Evolutionary conservation across 2,797 vertebrate genomes (phyloP), one percentile per base, ranked within the genome.

Genomic region (Coregonus ussuriensis): DNA sequence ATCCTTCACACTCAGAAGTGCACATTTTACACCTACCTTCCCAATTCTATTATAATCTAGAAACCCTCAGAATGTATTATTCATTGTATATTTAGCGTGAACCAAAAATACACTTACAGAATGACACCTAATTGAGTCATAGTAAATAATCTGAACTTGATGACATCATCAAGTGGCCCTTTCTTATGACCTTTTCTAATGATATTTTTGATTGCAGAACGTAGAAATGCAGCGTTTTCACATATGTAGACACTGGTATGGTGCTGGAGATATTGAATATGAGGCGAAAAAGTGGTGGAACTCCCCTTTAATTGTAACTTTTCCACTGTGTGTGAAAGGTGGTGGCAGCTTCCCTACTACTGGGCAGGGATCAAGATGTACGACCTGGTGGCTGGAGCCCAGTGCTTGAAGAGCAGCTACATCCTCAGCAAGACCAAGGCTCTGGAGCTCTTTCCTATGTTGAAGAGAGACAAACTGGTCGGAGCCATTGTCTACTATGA

Each of bases 401-500:
- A 98, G 25, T 97, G 96, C 83, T 94, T 99, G 87, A 98, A 95
- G 88, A 97, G 96, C 87, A 99, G 98, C 91, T 99, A 99, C 0
- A 78, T 99, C 6, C 96, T 99, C 56, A 97, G 94, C 82, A 99
- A 98, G 91, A 85, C 92, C 0, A 95, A 94, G 81, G 97, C 98
- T 11, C 86, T 99, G 88, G 98, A 99, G 90, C 92, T 94, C 25
- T 99, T 99, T 70, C 98, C 98, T 47, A 99, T 99, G 98, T 94
- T 99, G 47, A 97, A 95, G 89, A 96, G 95, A 85, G 98, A 99
- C 85, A 92, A 47, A 47, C 41, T 47, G 52, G 97, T 96, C 87
- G 98, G 96, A 74, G 97, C 97, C 70, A 98, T 99, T 18, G 97
- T 99, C 83, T 99, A 99, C 92, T 99, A 97, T 0, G 97, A 99